Conservation (phyloP, 2,797 vertebrate genomes). For the Chaunax sp. region DNA sequence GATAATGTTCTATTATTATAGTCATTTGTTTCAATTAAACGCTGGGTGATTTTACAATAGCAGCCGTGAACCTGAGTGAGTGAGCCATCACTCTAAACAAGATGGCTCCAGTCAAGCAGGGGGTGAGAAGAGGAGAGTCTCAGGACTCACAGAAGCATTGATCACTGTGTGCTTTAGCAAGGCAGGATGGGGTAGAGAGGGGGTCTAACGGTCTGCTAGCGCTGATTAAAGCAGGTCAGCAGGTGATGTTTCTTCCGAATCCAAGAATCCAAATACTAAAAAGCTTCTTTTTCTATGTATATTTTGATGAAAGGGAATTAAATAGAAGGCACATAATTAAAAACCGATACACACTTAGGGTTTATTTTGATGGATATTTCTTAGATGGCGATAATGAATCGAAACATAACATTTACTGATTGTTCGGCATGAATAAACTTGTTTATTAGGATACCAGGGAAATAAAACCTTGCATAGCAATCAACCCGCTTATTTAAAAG, state of each 20-base stretch:
- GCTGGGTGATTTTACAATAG: slow-evolving; percentile 99
- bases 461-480: slow-evolving; percentile 51
- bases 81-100: slow-evolving; percentile 97
- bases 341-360: slow-evolving; percentile 6
- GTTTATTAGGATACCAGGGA: slow-evolving; percentile 47
- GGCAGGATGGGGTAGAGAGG: slow-evolving; percentile 11
- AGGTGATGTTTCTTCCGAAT: slow-evolving; percentile 18
- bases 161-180: slow-evolving; percentile 47
- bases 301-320: slow-evolving; percentile 8
- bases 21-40: slow-evolving; percentile 99
- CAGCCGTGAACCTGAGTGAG: slow-evolving; percentile 97
- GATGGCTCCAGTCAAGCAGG: slow-evolving; percentile 90
- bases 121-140: slow-evolving; percentile 56
- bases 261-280: too few relatives aligned
- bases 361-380: slow-evolving; percentile 18
- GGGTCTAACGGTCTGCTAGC: not conserved
- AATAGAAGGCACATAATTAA: slow-evolving; percentile 28
- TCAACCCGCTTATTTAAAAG: slow-evolving; percentile 52
- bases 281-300: too few relatives aligned
- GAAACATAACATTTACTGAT: slow-evolving; percentile 45
- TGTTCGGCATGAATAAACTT: slow-evolving; percentile 10
- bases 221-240: slow-evolving; percentile 25
- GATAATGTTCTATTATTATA: slow-evolving; percentile 99
- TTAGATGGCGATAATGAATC: slow-evolving; percentile 29
- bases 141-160: slow-evolving; percentile 44